Evolutionary conservation across 2,888 invertebrate genomes (phyloP).

Genomic region (Clistopyga incitator): DNA sequence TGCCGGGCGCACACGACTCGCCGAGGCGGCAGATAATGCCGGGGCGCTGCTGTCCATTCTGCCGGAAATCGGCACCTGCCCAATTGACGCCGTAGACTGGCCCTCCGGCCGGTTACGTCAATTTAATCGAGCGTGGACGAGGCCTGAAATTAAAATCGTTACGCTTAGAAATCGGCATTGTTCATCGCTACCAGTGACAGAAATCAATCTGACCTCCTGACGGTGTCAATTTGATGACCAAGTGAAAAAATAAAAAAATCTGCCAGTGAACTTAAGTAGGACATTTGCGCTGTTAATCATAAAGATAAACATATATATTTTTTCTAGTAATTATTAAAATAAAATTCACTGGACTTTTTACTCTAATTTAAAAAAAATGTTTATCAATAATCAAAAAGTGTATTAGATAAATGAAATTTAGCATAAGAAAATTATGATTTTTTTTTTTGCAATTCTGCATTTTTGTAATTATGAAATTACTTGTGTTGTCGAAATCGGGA

Average conservation of each 20-base stretch:
- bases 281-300: not conserved
- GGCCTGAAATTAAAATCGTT: constrained; percentile 64
- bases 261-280: not conserved
- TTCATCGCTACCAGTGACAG: constrained; percentile 20
- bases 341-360: too few species aligned
- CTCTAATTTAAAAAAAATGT: too few species aligned
- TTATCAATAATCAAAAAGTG: too few species aligned
- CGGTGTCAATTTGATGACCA: constrained; percentile 26
- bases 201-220: not conserved
- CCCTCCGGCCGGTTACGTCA: constrained; percentile 61
- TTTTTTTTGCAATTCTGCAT: too few species aligned
- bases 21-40: constrained; percentile 34
- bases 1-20: constrained; percentile 51
- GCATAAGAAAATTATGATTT: too few species aligned
- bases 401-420: too few species aligned
- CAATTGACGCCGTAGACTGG: constrained; percentile 6
- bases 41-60: constrained; percentile 73
- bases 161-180: constrained; percentile 56
- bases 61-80: constrained; percentile 82
- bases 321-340: too few species aligned
- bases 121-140: constrained; percentile 66
- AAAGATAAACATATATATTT: too few species aligned
- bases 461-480: too few species aligned
- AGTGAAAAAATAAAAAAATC: constrained; percentile 9
- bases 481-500: not conserved